A percentile compares a stretch with the other conserved stretches of the same genome.
Conservation (phyloP, 2,888 invertebrate genomes). For the Trichopoda pennipes region DNA sequence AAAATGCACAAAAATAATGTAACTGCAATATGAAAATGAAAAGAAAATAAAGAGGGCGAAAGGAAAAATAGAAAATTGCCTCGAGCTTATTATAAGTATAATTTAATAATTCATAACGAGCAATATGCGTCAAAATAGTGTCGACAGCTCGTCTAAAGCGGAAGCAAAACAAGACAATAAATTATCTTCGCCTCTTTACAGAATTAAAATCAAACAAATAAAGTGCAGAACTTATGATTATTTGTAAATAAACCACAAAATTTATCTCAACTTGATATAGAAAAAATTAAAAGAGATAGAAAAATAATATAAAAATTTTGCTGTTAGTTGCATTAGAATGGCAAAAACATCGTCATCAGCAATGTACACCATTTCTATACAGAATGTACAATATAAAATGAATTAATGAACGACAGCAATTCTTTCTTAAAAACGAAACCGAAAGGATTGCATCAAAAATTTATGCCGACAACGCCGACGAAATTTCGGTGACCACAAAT, state of each 20-base stretch:
- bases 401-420: too few relatives aligned
- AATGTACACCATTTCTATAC: background rate
- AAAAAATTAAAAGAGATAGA: background rate
- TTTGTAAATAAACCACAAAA: slow-evolving; percentile 44
- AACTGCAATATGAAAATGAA: slow-evolving; percentile 20
- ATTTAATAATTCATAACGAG: slow-evolving; percentile 67
- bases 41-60: slow-evolving; percentile 17
- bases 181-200: slow-evolving; percentile 42
- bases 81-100: slow-evolving; percentile 59
- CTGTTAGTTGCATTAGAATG: background rate
- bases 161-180: slow-evolving; percentile 66
- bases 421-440: too few relatives aligned
- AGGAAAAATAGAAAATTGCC: slow-evolving; percentile 33
- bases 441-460: too few relatives aligned
- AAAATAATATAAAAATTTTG: background rate
- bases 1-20: slow-evolving; percentile 22
- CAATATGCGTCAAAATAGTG: slow-evolving; percentile 64
- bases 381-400: background rate
- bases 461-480: too few relatives aligned
- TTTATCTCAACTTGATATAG: slow-evolving; percentile 3
- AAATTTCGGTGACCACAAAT: too few relatives aligned
- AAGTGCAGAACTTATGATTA: background rate
- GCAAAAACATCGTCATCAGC: slow-evolving; percentile 8
- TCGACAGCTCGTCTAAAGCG: slow-evolving; percentile 63
- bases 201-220: background rate